phyloP scores from a whole-genome alignment of 2,113 vertebrate genomes.

The Mola mola region DNA sequence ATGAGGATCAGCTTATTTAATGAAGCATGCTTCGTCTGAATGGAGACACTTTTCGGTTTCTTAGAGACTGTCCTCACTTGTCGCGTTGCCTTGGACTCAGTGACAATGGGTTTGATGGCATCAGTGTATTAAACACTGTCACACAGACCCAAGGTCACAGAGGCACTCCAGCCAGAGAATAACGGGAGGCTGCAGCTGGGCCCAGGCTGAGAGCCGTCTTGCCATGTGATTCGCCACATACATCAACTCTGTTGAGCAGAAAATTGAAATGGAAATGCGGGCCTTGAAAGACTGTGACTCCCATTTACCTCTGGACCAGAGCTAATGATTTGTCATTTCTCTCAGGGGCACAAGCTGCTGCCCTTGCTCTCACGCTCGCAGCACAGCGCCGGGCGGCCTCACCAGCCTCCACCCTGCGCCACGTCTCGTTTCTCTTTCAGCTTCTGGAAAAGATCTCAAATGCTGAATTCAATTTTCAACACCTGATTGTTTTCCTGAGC shows the following conservation, averaged over 20 bases:
- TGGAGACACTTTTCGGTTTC: neutral
- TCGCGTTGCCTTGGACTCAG: constrained; percentile 36
- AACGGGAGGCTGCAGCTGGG: constrained; percentile 60
- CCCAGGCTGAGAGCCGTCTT: constrained; percentile 57
- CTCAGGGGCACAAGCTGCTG: constrained; percentile 71
- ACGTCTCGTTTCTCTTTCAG: neutral
- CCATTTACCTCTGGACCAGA: constrained; percentile 79
- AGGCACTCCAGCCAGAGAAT: constrained; percentile 66
- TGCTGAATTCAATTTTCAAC: too few relatives aligned
- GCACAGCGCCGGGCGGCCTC: constrained; percentile 3
- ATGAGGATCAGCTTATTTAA: too few relatives aligned
- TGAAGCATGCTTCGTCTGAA: neutral
- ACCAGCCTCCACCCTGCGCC: neutral
- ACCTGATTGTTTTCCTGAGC: too few relatives aligned
- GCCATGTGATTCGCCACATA: constrained; percentile 79
- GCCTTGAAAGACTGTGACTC: constrained; percentile 80
- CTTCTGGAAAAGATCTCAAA: too few relatives aligned
- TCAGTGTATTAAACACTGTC: constrained; percentile 13
- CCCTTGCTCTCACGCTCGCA: constrained; percentile 60
- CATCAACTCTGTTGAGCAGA: constrained; percentile 85
- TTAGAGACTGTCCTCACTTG: neutral
- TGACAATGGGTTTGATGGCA: constrained; percentile 38
- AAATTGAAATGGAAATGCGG: constrained; percentile 86
- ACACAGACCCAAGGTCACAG: constrained; percentile 71
- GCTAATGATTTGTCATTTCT: constrained; percentile 83